Evolutionary conservation across 2,888 invertebrate species (phyloP).

Genomic region (Cephonodes hylas): DNA sequence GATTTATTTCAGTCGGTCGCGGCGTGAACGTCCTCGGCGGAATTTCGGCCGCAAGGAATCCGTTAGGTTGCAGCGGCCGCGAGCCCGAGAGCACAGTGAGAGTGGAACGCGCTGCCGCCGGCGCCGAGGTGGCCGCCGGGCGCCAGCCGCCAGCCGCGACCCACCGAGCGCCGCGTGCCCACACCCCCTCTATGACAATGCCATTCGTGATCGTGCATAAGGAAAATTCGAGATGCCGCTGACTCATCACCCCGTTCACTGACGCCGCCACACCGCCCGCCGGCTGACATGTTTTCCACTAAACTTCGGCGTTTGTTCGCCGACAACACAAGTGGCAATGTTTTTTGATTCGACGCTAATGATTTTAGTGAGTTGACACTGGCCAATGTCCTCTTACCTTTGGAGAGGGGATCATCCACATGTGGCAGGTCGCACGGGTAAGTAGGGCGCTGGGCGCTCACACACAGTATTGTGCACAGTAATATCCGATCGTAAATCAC

Average conservation of each 20-base stretch:
- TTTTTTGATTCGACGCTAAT: conserved; percentile 24
- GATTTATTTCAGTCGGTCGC: conserved; percentile 79
- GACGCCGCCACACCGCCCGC: conserved; percentile 35
- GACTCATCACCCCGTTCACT: conserved; percentile 64
- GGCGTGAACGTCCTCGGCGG: conserved; percentile 77
- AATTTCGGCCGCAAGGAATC: conserved; percentile 77
- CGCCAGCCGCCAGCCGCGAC: conserved; percentile 25
- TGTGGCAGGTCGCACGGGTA: conserved; percentile 35
- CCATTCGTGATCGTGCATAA: conserved; percentile 61
- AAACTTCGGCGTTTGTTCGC: conserved; percentile 32
- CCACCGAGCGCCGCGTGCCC: conserved; percentile 35
- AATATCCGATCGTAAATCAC: conserved; percentile 68
- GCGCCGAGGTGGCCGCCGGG: conserved; percentile 33
- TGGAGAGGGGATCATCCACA: conserved; percentile 49
- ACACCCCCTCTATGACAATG: conserved; percentile 58
- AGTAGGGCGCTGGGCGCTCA: conserved; percentile 45
- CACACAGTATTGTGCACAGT: conserved; percentile 69
- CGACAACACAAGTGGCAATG: neutral
- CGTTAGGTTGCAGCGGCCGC: conserved; percentile 58
- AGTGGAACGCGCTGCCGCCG: conserved; percentile 16
- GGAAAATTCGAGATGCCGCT: conserved; percentile 76
- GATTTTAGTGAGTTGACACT: conserved; percentile 19
- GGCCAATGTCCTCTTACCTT: conserved; percentile 59
- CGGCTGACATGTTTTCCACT: conserved; percentile 44
- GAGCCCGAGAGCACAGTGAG: conserved; percentile 32